A percentile compares a stretch with the other conserved stretches of the same genome.
Evolutionary conservation across 37 sponge, comb jelly and placozoan genomes (phyloP).

Genomic region (Crambe crambe): DNA sequence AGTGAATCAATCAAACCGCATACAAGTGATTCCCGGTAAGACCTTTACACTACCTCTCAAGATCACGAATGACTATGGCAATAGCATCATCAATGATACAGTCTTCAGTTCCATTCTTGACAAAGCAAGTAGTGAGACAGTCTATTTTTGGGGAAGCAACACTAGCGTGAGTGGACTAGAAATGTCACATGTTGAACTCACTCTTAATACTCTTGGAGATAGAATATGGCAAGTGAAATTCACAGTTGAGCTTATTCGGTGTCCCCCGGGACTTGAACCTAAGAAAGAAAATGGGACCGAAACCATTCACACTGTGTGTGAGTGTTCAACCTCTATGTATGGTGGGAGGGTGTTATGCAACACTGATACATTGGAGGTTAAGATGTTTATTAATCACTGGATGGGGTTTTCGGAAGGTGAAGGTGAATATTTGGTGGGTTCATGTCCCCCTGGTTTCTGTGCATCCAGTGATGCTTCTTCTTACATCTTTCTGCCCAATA

Average conservation of each 20-base stretch:
- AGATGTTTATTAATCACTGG: conserved; percentile 7
- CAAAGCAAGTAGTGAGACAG: too few relatives aligned
- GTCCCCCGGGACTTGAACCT: conserved; percentile 7
- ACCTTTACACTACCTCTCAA: neutral
- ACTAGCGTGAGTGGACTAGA: neutral
- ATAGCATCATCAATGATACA: neutral
- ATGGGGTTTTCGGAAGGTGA: conserved; percentile 17
- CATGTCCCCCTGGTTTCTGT: conserved; percentile 15
- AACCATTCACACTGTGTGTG: neutral
- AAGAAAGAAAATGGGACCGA: neutral
- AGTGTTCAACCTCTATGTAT: neutral
- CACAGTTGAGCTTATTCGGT: neutral
- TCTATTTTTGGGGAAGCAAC: neutral
- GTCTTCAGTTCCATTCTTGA: neutral
- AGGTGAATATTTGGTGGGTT: neutral
- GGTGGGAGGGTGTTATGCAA: neutral
- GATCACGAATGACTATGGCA: neutral
- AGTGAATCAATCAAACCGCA: neutral
- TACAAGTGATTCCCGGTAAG: conserved; percentile 32
- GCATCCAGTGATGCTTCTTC: neutral
- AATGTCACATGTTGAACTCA: neutral
- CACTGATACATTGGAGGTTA: neutral
- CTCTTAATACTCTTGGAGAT: neutral
- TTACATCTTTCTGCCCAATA: conserved; percentile 7
- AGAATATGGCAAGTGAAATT: conserved; percentile 1